A percentile compares a stretch with the other conserved stretches of the same genome.
Evolutionary conservation across 2,113 vertebrate species (phyloP).

Genomic region (Muscicapa adusta): DNA sequence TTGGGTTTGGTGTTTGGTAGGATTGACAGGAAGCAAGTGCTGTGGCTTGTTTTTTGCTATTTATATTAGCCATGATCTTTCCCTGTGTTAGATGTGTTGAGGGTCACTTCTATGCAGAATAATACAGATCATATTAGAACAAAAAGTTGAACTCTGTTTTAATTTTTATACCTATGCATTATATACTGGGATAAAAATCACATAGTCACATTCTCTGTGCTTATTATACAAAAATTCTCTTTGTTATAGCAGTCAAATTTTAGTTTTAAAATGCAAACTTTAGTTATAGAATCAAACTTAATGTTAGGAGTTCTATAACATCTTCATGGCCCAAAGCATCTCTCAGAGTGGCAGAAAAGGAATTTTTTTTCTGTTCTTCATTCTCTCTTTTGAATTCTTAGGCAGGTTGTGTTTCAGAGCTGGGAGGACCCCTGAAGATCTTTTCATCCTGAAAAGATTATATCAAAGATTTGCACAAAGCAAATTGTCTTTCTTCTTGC

Average conservation of each 20-base stretch:
- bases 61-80: not conserved
- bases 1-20: not conserved
- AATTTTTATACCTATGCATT: not conserved
- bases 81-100: not conserved
- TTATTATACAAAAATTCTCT: not conserved
- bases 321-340: not conserved
- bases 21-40: not conserved
- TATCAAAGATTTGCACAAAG: not conserved
- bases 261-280: not conserved
- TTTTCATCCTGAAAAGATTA: not conserved
- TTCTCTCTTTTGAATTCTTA: not conserved
- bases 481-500: not conserved
- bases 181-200: not conserved
- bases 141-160: not conserved
- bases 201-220: fast-evolving
- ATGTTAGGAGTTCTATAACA: not conserved
- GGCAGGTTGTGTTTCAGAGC: not conserved
- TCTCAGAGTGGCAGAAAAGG: not conserved
- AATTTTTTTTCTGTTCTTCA: not conserved
- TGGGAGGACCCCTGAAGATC: not conserved
- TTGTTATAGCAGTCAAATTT: not conserved
- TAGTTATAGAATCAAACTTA: not conserved
- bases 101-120: not conserved
- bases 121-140: not conserved
- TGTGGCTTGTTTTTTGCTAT: not conserved